Conservation (phyloP, 2,797 vertebrate species). For the Aphelocoma californica region DNA sequence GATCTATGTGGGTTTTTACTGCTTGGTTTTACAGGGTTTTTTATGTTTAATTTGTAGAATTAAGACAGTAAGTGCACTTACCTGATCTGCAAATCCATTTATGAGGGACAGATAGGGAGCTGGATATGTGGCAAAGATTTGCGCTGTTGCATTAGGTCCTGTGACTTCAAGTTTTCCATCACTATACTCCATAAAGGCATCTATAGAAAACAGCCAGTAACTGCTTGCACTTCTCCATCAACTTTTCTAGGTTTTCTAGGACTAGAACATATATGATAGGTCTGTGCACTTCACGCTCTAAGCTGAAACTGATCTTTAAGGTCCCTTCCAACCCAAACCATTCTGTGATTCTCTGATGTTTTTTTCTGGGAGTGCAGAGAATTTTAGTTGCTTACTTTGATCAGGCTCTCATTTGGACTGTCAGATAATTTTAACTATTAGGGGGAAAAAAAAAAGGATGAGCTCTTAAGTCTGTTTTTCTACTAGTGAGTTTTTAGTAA, state of each 20-base stretch:
- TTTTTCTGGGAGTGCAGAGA: not conserved
- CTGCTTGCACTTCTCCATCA: not conserved
- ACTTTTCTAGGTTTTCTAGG: not conserved
- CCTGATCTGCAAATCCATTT: slow-evolving; percentile 94
- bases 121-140: slow-evolving; percentile 95
- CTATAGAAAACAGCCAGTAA: slow-evolving; percentile 71
- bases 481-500: not conserved
- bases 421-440: not conserved
- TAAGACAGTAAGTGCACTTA: slow-evolving; percentile 64
- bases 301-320: not conserved
- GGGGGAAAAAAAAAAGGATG: rapidly evolving
- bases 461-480: not conserved
- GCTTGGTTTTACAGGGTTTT: not conserved
- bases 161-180: slow-evolving; percentile 79
- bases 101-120: slow-evolving; percentile 82
- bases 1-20: not conserved
- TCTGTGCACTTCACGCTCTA: not conserved
- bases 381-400: not conserved
- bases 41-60: not conserved
- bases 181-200: slow-evolving; percentile 86
- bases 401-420: not conserved
- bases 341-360: not conserved
- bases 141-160: slow-evolving; percentile 90
- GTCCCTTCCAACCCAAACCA: not conserved
- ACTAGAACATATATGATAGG: not conserved